Evolutionary conservation across 2,888 invertebrate species (phyloP), one percentile per base, ranked within the genome.

Genomic region (Blastobasis lacticolella): DNA sequence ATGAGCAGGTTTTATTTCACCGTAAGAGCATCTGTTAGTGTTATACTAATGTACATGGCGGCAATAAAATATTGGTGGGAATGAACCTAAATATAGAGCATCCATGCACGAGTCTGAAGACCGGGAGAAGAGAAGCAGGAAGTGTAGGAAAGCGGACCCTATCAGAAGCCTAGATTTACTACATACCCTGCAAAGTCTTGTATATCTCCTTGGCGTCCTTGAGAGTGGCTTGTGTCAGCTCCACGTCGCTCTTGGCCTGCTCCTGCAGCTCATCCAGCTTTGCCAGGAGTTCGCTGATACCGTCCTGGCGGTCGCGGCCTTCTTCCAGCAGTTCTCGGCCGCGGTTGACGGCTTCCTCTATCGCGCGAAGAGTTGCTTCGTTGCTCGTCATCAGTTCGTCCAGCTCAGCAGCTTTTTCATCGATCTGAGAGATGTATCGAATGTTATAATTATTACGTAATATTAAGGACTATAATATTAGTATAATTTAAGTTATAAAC

Each of bases 201-300:
- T 70, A 72, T 5, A 72, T 71, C 45, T 69, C 67, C 38, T 67
- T 70, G 8, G 78, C 78, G 43, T 77, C 77, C 55, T 77, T 78
- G 6, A 79, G 60, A 4, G 78, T 80, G 0, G 74, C 72, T 95
- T 97, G 95, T 4, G 97, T 97, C 49, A 94, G 90, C 52, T 93
- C 90, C 0, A 97, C 95, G 3, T 98, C 97, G 49, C 94, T 92
- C 53, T 92, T 91, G 0, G 97, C 97, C 66, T 92, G 92, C 5
- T 90, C 92, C 50, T 93, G 91, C 0, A 94, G 92, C 36, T 91
- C 91, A 67, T 95, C 94, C 6, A 96, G 92, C 56, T 94, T 94
- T 0, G 93, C 92, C 52, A 97, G 75, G 7, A 97, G 88, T 57
- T 94, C 94, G 63, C 95, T 94, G 2, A 96, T 91, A 51, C 92